These are phyloP conservation scores for Chaetura pelagica DNA, from an alignment of 2,113 vertebrate genomes.

Conservation along the genomic window DNA sequence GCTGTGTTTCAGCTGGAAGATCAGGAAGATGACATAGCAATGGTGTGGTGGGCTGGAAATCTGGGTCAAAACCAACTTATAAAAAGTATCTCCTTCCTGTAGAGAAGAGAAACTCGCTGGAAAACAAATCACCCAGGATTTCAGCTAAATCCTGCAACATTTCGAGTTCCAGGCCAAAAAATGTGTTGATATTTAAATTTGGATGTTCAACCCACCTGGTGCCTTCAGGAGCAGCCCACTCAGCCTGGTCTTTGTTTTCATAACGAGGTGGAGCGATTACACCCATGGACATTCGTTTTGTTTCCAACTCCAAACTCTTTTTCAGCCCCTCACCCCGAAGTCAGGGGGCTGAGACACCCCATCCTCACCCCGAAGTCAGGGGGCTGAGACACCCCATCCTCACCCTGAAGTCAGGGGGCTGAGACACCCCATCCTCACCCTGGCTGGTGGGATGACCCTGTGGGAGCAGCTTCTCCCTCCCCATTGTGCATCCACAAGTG, in stretches of 20 bases:
- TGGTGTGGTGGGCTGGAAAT: background rate
- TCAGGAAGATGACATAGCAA: background rate
- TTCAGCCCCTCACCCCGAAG: background rate
- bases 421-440: background rate
- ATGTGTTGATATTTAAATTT: background rate
- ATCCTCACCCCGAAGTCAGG: too few relatives aligned
- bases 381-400: background rate
- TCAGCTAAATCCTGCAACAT: background rate
- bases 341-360: fast-evolving
- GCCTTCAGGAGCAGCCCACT: background rate
- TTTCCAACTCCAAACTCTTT: background rate
- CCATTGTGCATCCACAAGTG: fast-evolving
- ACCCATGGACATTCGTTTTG: fast-evolving
- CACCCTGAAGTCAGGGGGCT: background rate
- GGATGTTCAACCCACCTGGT: background rate
- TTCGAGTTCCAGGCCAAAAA: background rate
- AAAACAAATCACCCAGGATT: background rate
- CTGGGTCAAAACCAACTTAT: background rate
- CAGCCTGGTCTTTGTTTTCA: fast-evolving
- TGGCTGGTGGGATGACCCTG: background rate
- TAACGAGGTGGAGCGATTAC: fast-evolving
- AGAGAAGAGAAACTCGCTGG: background rate
- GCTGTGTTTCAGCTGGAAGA: background rate
- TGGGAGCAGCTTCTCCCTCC: background rate
- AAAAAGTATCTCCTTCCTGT: background rate